A percentile compares a stretch with the other conserved stretches of the same genome.
Evolutionary conservation across 2,888 invertebrate genomes (phyloP).

Genomic region (Ernsta delagoae): DNA sequence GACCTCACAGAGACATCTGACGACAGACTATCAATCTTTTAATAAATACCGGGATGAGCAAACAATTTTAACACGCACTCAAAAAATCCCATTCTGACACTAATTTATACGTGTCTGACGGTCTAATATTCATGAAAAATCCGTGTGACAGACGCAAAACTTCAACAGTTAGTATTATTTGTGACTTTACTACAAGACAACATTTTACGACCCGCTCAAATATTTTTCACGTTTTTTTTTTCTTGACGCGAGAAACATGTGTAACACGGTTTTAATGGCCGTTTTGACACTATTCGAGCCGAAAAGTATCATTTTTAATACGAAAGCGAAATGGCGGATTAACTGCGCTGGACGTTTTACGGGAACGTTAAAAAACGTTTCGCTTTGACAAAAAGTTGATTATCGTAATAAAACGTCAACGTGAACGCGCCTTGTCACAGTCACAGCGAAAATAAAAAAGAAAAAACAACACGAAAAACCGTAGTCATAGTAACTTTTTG

Average conservation of each 20-base stretch:
- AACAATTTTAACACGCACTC: constrained; percentile 26
- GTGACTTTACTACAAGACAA: constrained; percentile 71
- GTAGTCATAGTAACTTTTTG: neutral
- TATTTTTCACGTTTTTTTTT: constrained; percentile 69
- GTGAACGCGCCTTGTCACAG: constrained; percentile 77
- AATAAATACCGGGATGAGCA: constrained; percentile 70
- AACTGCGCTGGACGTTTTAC: constrained; percentile 55
- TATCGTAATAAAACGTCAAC: constrained; percentile 68
- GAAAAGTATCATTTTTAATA: constrained; percentile 73
- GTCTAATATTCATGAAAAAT: constrained; percentile 33
- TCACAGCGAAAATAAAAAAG: constrained; percentile 68
- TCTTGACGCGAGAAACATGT: constrained; percentile 60
- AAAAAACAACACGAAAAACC: neutral
- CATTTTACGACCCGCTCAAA: constrained; percentile 69
- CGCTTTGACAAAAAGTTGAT: constrained; percentile 83
- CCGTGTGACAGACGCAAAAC: constrained; percentile 40
- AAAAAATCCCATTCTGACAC: constrained; percentile 26
- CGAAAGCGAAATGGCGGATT: constrained; percentile 52
- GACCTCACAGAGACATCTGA: constrained; percentile 74
- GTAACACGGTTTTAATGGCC: constrained; percentile 63
- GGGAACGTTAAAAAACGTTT: constrained; percentile 59
- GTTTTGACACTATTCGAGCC: constrained; percentile 75
- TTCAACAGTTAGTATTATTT: constrained; percentile 53
- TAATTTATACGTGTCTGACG: constrained; percentile 38
- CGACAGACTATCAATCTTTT: constrained; percentile 79